Evolutionary conservation across 2,113 vertebrate species (phyloP).

Genomic region (Pampusana beccarii): DNA sequence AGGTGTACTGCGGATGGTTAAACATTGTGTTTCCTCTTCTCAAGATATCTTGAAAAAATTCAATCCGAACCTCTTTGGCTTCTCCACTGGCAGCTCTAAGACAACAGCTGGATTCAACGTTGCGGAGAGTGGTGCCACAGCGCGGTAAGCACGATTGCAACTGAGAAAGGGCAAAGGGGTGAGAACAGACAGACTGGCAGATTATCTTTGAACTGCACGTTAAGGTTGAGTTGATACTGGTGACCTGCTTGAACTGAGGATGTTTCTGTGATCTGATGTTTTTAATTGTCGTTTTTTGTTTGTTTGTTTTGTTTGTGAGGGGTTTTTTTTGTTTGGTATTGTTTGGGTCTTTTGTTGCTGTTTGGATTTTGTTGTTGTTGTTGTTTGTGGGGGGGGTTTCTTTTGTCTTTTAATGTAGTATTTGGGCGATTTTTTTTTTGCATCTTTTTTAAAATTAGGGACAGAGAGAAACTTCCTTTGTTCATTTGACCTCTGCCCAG

Average conservation of each 20-base stretch:
- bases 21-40: background rate
- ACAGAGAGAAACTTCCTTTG: background rate
- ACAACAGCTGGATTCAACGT: constrained; percentile 82
- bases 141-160: constrained; percentile 73
- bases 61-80: constrained; percentile 83
- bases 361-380: too few relatives aligned
- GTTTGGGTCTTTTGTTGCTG: too few relatives aligned
- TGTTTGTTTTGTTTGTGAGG: too few relatives aligned
- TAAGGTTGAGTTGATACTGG: background rate
- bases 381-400: too few relatives aligned
- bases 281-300: background rate
- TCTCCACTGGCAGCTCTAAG: constrained; percentile 75
- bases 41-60: constrained; percentile 93
- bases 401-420: background rate
- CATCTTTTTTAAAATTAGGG: background rate
- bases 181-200: background rate
- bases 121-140: constrained; percentile 79
- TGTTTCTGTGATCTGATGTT: background rate
- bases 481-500: background rate
- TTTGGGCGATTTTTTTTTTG: background rate
- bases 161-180: fast-evolving
- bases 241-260: background rate
- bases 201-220: background rate
- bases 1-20: background rate
- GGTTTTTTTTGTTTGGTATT: too few relatives aligned